Conservation (phyloP, 2,888 invertebrate species). For the Drosophila vallismaia region DNA sequence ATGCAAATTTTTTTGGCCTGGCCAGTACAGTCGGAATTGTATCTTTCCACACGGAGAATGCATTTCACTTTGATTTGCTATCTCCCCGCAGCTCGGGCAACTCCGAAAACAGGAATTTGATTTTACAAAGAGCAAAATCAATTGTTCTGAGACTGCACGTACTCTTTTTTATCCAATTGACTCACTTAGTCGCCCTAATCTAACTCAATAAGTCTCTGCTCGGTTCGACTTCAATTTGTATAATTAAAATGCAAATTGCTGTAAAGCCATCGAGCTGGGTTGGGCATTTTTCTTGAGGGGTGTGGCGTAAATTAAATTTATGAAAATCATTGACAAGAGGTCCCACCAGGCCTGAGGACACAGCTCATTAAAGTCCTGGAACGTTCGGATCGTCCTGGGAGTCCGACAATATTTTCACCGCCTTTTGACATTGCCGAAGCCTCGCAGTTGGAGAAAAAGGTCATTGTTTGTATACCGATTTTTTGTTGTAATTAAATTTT, state of each 20-base stretch:
- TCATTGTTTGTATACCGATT: not conserved
- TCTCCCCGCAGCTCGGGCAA: constrained; percentile 5
- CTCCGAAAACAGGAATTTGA: constrained; percentile 22
- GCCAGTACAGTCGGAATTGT: constrained; percentile 7
- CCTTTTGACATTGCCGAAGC: constrained; percentile 52
- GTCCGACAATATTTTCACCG: constrained; percentile 21
- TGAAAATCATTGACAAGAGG: constrained; percentile 54
- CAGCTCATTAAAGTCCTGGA: constrained; percentile 55
- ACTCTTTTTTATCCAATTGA: constrained; percentile 30
- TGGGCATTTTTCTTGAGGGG: constrained; percentile 27
- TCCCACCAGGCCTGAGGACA: constrained; percentile 21
- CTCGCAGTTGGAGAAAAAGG: not conserved
- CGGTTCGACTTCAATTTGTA: constrained; percentile 56
- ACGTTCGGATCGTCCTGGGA: constrained; percentile 29
- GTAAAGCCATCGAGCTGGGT: constrained; percentile 43
- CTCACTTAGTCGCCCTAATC: constrained; percentile 33
- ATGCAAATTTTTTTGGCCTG: constrained; percentile 36
- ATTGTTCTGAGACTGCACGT: constrained; percentile 38
- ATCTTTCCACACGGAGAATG: constrained; percentile 25
- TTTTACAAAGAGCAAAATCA: constrained; percentile 28
- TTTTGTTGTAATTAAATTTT: not conserved
- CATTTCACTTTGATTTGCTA: constrained; percentile 24
- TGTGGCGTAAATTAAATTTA: constrained; percentile 56
- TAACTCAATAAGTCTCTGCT: constrained; percentile 26
- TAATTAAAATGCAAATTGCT: constrained; percentile 66